phyloP scores from a whole-genome alignment of 1,140 invertebrate genomes.

The Pachyrhynchus sulphureomaculatus region DNA sequence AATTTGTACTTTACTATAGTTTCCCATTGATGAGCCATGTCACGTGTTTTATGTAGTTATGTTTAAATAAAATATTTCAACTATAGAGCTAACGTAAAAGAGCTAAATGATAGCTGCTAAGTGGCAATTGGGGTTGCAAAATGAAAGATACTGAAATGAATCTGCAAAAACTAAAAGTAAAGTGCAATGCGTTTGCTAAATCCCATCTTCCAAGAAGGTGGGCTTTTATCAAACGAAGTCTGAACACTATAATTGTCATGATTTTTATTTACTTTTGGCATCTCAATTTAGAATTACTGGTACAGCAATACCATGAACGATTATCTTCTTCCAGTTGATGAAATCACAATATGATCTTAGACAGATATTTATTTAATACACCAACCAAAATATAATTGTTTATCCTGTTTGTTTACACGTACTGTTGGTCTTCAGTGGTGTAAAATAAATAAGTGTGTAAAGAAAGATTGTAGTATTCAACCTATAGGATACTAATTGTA shows the following conservation, averaged over 20 bases:
- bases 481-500: constrained; percentile 9
- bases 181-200: constrained; percentile 36
- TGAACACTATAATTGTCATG: constrained; percentile 53
- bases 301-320: no score
- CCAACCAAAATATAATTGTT: no score
- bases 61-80: constrained; percentile 8
- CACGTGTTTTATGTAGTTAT: constrained; percentile 23
- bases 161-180: constrained; percentile 33
- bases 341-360: no score
- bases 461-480: not conserved
- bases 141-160: constrained; percentile 23
- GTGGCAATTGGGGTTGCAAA: constrained; percentile 14
- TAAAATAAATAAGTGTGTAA: no score
- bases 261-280: constrained; percentile 43
- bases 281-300: constrained; percentile 15
- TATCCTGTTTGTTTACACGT: no score
- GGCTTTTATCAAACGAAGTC: constrained; percentile 44
- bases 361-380: no score
- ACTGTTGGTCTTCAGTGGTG: no score
- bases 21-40: constrained; percentile 27
- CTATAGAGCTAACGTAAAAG: constrained; percentile 13
- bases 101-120: constrained; percentile 7
- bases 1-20: no score
- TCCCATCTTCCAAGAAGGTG: constrained; percentile 16
- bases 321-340: not conserved